These are phyloP conservation scores for Pongo pygmaeus DNA, from an alignment of 2,113 vertebrate genomes.

Conservation along the genomic window DNA sequence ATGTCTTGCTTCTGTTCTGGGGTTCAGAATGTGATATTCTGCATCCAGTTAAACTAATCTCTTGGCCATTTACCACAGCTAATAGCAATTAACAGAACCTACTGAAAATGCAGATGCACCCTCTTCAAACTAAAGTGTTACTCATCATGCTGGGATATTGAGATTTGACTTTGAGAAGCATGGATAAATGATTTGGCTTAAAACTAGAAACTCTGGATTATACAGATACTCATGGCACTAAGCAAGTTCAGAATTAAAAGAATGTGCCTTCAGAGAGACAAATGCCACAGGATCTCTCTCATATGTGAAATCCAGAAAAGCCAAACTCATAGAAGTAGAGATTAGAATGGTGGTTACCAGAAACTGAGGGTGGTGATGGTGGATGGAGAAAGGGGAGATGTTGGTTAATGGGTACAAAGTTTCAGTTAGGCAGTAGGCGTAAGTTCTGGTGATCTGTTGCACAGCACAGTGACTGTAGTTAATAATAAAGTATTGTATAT, in stretches of 20 bases:
- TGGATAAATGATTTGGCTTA: constrained; percentile 17
- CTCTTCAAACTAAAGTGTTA: background rate
- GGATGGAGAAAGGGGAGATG: background rate
- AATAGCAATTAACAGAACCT: background rate
- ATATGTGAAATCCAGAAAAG: background rate
- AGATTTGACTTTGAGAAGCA: background rate
- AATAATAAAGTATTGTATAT: background rate
- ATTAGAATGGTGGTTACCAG: background rate
- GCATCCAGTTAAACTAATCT: background rate
- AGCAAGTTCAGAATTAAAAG: constrained; percentile 30
- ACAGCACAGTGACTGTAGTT: background rate
- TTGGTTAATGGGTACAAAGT: background rate
- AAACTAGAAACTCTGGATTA: background rate
- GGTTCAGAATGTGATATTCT: background rate
- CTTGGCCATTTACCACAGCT: background rate
- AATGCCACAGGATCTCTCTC: background rate
- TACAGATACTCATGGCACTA: background rate
- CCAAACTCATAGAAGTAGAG: background rate
- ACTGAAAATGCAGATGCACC: background rate
- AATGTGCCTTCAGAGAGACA: background rate
- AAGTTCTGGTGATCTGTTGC: background rate
- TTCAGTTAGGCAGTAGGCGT: background rate
- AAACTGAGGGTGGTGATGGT: background rate
- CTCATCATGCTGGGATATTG: background rate
- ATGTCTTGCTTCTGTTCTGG: background rate